Evolutionary conservation across 2,797 vertebrate species (phyloP).

Genomic region (Coluber constrictor): DNA sequence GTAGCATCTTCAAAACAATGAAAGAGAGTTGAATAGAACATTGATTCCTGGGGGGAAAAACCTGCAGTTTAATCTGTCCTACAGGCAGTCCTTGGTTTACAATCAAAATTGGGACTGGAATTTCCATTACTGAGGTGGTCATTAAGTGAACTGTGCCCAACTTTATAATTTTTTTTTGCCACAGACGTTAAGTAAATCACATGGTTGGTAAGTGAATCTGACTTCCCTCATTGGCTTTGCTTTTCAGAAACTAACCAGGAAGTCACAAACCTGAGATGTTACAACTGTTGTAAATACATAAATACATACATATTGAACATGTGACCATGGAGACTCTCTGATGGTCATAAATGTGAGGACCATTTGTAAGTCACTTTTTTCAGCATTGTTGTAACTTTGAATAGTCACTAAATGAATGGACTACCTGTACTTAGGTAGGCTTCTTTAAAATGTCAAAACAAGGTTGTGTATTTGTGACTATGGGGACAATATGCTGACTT

Average conservation of each 20-base stretch:
- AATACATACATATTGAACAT: not conserved
- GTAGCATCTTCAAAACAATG: not conserved
- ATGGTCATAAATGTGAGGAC: not conserved
- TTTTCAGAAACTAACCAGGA: not conserved
- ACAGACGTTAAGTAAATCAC: not conserved
- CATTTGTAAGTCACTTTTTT: not conserved
- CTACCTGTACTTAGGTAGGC: not conserved
- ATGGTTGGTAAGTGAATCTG: not conserved
- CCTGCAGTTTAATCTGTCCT: not conserved
- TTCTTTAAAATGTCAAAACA: not conserved
- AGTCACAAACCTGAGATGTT: not conserved
- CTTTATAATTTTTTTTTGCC: no score
- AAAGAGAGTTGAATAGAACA: not conserved
- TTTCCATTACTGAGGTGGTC: no score
- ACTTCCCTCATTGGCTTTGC: not conserved
- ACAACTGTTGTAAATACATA: not conserved
- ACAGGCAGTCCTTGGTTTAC: no score
- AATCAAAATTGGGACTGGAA: no score
- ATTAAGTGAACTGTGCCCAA: no score
- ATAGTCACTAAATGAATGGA: not conserved
- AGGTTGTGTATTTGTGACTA: not conserved
- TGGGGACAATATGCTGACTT: not conserved
- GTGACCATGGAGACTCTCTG: not conserved
- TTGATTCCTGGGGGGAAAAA: not conserved
- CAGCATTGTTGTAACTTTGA: not conserved